Evolutionary conservation across 2,797 vertebrate genomes (phyloP), one percentile per base, ranked within the genome.

Genomic region (Thaleichthys pacificus): DNA sequence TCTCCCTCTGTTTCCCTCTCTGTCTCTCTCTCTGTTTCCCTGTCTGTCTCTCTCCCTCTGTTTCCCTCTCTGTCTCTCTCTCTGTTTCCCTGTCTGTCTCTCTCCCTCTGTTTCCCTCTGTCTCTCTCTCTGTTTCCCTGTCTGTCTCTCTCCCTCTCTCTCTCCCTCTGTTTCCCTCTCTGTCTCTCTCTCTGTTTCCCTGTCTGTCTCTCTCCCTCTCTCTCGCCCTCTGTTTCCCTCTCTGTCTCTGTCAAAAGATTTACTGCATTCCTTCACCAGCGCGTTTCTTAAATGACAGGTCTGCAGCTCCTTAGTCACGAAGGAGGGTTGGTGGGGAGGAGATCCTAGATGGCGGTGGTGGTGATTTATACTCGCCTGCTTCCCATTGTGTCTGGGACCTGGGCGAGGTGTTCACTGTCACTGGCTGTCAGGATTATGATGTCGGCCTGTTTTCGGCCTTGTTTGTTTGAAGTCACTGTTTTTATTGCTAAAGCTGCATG

Each of bases 221-320:
- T 28, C 26, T 28, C 26, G 2, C 26, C 3, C 26, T 3, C 26
- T 28, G 2, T 28, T 3, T 28, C 26, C 3, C 26, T 3, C 26
- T 3, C 58, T 58, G 61, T 49, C 76, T 69, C 78, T 74, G 73
- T 88, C 86, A 78, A 72, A 83, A 86, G 89, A 94, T 94, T 94
- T 93, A 94, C 92, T 87, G 87, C 91, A 88, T 91, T 93, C 90
- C 88, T 85, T 79, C 78, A 56, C 85, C 82, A 77, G 66, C 87
- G 81, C 80, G 76, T 92, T 89, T 91, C 89, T 92, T 91, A 92
- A 94, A 94, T 94, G 92, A 94, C 91, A 93, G 91, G 93, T 92
- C 90, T 85, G 85, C 83, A 81, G 89, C 88, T 91, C 84, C 82
- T 87, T 74, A 87, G 89, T 93, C 91, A 91, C 79, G 79, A 89